Percentiles rank a stretch among this genome's conserved stretches.
Evolutionary conservation across 1,140 invertebrate genomes (phyloP).

Genomic region (Pachyrhynchus sulphureomaculatus): DNA sequence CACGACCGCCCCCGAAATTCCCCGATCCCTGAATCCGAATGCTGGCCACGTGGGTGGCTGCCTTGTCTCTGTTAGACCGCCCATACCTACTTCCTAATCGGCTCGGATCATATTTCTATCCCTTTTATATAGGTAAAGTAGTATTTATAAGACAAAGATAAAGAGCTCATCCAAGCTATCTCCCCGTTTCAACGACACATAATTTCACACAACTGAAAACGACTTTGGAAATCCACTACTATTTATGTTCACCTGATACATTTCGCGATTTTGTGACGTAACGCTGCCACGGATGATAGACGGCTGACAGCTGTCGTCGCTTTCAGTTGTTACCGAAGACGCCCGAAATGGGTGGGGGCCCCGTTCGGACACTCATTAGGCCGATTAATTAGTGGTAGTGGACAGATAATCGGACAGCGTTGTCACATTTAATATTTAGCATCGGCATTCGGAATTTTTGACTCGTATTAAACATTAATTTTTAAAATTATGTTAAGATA

Average conservation of each 20-base stretch:
- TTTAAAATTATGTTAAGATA: neutral
- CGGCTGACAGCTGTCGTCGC: slow-evolving; percentile 48
- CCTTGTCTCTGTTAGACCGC: too few relatives aligned
- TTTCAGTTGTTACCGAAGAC: slow-evolving; percentile 17
- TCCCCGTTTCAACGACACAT: neutral
- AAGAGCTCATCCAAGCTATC: too few relatives aligned
- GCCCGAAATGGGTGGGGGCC: neutral
- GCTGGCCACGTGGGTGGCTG: neutral
- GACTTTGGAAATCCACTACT: neutral
- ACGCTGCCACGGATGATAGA: slow-evolving; percentile 49
- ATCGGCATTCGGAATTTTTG: neutral
- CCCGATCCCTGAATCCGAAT: neutral
- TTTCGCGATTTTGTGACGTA: slow-evolving; percentile 49
- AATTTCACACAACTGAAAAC: too few relatives aligned
- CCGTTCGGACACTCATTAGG: neutral
- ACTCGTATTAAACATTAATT: neutral
- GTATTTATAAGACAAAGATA: too few relatives aligned
- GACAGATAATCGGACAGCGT: neutral
- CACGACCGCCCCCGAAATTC: slow-evolving; percentile 2
- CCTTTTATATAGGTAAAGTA: too few relatives aligned
- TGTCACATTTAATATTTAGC: neutral
- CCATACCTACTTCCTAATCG: too few relatives aligned
- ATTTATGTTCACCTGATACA: slow-evolving; percentile 39
- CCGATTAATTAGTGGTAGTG: neutral
- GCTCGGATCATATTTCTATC: neutral